These are phyloP conservation scores for Clarias magur DNA, from an alignment of 2,113 vertebrate genomes.

Conservation along the genomic window DNA sequence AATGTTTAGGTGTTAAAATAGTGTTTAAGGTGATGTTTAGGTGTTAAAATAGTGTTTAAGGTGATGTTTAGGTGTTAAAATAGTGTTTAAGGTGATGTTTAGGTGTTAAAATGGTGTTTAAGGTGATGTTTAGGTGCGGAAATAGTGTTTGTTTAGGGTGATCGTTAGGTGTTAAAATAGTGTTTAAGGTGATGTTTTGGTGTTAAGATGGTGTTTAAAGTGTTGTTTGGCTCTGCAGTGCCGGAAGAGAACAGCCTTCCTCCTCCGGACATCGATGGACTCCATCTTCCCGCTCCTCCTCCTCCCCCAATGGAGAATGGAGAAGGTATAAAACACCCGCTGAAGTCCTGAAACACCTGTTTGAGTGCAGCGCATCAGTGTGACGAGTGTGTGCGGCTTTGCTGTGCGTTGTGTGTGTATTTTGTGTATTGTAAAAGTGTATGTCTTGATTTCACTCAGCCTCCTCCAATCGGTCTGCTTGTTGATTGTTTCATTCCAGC, in stretches of 20 bases:
- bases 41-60: neutral
- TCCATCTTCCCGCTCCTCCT: slow-evolving; percentile 60
- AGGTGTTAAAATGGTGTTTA: neutral
- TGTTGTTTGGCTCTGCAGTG: slow-evolving; percentile 56
- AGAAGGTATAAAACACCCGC: slow-evolving; percentile 44
- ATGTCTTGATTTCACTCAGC: neutral
- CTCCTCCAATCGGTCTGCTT: neutral
- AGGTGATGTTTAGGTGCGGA: neutral
- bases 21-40: neutral
- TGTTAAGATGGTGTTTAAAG: neutral
- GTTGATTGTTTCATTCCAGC: neutral
- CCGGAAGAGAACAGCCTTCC: slow-evolving; percentile 65
- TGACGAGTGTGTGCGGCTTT: slow-evolving; percentile 2
- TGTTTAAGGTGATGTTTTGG: neutral
- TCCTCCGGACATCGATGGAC: slow-evolving; percentile 40
- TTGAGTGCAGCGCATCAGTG: neutral
- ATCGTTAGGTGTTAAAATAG: neutral
- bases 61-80: neutral
- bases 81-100: neutral
- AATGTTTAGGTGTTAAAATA: neutral
- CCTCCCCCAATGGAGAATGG: slow-evolving; percentile 50
- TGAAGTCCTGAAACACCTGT: neutral
- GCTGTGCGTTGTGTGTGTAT: slow-evolving; percentile 5
- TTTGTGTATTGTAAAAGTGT: neutral
- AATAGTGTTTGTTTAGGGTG: neutral